phyloP scores from a whole-genome alignment of 2,113 vertebrate species.

The Sula dactylatra region DNA sequence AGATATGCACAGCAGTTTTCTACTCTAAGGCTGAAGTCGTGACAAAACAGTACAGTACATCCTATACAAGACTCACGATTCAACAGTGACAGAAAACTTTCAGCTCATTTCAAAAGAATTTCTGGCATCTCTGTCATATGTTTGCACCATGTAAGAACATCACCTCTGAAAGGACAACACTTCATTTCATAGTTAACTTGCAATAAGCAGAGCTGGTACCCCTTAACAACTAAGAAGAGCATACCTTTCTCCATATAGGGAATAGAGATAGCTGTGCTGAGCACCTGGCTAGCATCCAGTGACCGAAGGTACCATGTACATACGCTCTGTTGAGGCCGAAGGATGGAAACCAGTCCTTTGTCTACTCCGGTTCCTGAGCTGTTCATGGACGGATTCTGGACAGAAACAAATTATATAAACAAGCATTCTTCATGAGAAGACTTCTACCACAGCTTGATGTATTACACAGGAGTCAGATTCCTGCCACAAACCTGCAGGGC shows the following conservation, averaged over 20 bases:
- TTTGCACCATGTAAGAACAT: background rate
- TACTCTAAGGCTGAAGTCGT: background rate
- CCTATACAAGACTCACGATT: background rate
- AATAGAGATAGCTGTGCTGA: slow-evolving; percentile 81
- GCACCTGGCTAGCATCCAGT: slow-evolving; percentile 43
- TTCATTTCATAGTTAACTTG: background rate
- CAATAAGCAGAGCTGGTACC: background rate
- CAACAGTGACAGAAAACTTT: background rate
- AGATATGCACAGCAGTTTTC: background rate
- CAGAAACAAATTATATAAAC: background rate
- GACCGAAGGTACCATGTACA: slow-evolving; percentile 82
- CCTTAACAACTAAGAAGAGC: background rate
- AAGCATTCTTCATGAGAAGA: background rate
- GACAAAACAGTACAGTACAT: background rate
- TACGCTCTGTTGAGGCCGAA: slow-evolving; percentile 71
- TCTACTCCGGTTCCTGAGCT: slow-evolving; percentile 77
- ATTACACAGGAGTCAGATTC: background rate
- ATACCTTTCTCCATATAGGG: slow-evolving; percentile 81
- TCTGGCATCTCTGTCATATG: background rate
- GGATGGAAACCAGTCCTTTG: slow-evolving; percentile 80
- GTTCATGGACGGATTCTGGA: slow-evolving; percentile 66
- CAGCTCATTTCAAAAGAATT: background rate
- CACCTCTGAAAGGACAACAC: background rate
- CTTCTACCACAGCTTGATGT: background rate
- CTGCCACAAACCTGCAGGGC: background rate